phyloP scores from a whole-genome alignment of 2,113 vertebrate species.

The Benitochromis conjunctus region DNA sequence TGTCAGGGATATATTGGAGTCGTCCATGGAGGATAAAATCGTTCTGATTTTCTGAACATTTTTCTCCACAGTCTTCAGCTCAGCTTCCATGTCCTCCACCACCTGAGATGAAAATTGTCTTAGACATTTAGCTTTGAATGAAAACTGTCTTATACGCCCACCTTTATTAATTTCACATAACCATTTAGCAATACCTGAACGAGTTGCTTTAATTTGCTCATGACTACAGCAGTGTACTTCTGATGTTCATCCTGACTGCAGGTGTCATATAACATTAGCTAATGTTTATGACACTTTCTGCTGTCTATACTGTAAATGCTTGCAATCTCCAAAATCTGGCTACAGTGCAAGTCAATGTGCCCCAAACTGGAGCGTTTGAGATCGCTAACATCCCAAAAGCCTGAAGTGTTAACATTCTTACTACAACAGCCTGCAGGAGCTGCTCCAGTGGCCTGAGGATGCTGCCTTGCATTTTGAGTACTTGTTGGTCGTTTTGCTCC shows the following conservation, averaged over 20 bases:
- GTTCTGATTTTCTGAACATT: constrained; percentile 81
- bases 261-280: neutral
- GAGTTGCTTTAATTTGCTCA: neutral
- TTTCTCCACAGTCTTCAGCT: constrained; percentile 84
- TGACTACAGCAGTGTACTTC: neutral
- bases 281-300: neutral
- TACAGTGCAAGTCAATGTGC: neutral
- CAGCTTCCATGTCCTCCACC: constrained; percentile 81
- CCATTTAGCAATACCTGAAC: neutral
- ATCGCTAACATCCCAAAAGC: neutral
- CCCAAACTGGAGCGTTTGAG: neutral
- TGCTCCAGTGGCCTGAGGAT: constrained; percentile 76
- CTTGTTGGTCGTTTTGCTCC: constrained; percentile 62
- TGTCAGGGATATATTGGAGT: constrained; percentile 72
- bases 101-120: constrained; percentile 66
- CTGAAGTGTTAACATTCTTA: constrained; percentile 58
- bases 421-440: constrained; percentile 76
- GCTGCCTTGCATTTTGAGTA: constrained; percentile 74
- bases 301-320: neutral
- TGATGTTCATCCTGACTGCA: neutral
- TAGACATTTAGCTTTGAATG: neutral
- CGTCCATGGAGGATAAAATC: constrained; percentile 82
- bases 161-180: neutral
- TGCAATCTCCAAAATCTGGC: neutral
- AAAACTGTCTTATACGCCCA: neutral